A percentile compares a stretch with the other conserved stretches of the same genome.
Evolutionary conservation across 1,140 invertebrate genomes (phyloP).

Genomic region (Tribolium castaneum): DNA sequence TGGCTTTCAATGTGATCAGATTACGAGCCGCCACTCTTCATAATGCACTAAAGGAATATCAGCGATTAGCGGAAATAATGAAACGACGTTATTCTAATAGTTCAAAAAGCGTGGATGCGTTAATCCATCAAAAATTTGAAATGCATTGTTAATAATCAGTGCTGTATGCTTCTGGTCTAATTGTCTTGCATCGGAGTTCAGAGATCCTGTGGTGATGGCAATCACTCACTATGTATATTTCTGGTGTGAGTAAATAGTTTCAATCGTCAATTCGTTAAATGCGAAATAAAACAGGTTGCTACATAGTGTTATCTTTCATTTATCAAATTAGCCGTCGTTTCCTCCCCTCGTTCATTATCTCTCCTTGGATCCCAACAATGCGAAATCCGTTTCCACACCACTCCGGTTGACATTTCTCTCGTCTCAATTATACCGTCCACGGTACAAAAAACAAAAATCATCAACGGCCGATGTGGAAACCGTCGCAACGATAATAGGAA

Average conservation of each 20-base stretch:
- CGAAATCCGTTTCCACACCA: neutral
- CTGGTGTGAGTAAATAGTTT: neutral
- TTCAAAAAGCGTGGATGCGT: neutral
- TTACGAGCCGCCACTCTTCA: no score
- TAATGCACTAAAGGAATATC: neutral
- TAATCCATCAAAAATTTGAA: neutral
- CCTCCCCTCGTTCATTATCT: conserved; percentile 2
- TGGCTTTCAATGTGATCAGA: no score
- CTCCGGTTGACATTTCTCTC: neutral
- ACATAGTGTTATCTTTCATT: neutral
- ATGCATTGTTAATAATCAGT: neutral
- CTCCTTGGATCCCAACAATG: neutral
- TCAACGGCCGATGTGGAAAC: neutral
- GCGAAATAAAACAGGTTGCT: neutral
- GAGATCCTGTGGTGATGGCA: no score
- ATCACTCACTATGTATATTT: no score
- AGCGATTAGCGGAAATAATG: neutral
- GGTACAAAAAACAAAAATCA: neutral
- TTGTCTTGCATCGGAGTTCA: no score
- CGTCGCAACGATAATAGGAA: neutral
- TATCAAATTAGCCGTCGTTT: neutral
- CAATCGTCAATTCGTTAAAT: neutral
- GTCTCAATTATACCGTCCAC: neutral
- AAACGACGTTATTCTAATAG: neutral
- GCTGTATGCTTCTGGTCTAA: no score